A percentile compares a stretch with the other conserved stretches of the same genome.
phyloP scores from a whole-genome alignment of 2,888 invertebrate species.

The Nebria salina region DNA sequence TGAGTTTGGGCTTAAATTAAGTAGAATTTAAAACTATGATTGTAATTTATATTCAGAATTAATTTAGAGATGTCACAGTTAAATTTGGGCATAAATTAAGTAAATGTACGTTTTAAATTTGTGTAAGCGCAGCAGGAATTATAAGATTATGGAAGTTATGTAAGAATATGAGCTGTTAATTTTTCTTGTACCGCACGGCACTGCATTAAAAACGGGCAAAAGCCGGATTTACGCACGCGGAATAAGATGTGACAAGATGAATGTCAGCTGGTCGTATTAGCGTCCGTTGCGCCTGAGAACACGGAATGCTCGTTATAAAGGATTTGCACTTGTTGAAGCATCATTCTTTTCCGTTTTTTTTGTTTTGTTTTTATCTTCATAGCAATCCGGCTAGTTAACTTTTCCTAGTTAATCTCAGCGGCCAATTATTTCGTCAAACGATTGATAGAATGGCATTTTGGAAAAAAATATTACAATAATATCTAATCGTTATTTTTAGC shows the following conservation, averaged over 20 bases:
- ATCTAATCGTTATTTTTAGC: background rate
- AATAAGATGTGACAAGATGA: constrained; percentile 31
- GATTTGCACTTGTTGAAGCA: constrained; percentile 44
- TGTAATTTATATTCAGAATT: no score
- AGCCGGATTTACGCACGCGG: constrained; percentile 14
- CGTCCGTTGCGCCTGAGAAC: constrained; percentile 14
- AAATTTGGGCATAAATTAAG: background rate
- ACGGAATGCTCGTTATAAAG: constrained; percentile 27
- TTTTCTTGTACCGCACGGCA: constrained; percentile 10
- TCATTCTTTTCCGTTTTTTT: constrained; percentile 14
- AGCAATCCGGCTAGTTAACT: constrained; percentile 12
- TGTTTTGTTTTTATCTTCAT: constrained; percentile 30
- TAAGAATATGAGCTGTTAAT: background rate
- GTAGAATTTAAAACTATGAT: no score
- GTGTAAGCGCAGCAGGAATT: background rate
- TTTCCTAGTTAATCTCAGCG: background rate
- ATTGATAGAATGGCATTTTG: background rate
- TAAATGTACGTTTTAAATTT: background rate
- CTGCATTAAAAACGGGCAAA: background rate
- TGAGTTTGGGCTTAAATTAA: no score
- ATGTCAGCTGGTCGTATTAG: constrained; percentile 23
- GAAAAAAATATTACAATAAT: background rate
- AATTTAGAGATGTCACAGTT: background rate
- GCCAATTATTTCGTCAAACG: background rate
- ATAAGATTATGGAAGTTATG: background rate